A percentile compares a stretch with the other conserved stretches of the same genome.
Evolutionary conservation across 2,113 vertebrate species (phyloP).

Genomic region (Chloropsis cyanopogon): DNA sequence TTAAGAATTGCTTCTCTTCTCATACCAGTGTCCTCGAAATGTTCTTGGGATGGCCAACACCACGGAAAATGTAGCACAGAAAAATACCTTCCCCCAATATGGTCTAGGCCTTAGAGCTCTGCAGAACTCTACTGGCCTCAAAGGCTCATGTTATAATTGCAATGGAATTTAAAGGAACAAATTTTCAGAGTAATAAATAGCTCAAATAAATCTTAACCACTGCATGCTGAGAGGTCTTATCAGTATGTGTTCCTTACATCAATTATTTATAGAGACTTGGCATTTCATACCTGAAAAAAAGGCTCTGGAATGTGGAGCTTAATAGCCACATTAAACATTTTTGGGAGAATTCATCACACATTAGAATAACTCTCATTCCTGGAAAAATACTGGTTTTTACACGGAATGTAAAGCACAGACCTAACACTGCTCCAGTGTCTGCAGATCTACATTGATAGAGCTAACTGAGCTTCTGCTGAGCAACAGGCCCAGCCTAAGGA

Average conservation of each 20-base stretch:
- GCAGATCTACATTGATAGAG: conserved; percentile 1
- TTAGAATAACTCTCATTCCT: conserved; percentile 61
- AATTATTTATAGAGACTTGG: conserved; percentile 76
- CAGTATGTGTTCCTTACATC: conserved; percentile 67
- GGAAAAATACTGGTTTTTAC: conserved; percentile 45
- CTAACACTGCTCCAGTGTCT: conserved; percentile 34
- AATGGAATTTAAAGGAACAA: conserved; percentile 74
- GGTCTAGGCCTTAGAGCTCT: conserved; percentile 47
- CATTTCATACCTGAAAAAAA: conserved; percentile 63
- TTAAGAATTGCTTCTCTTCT: conserved; percentile 43
- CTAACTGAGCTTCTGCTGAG: conserved; percentile 41
- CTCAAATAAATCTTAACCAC: conserved; percentile 70
- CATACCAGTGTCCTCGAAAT: conserved; percentile 30
- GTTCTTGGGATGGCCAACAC: conserved; percentile 31
- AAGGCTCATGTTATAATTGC: conserved; percentile 69
- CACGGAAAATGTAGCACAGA: conserved; percentile 27
- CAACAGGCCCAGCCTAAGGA: not conserved
- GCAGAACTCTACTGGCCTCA: conserved; percentile 63
- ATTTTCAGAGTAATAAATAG: conserved; percentile 76
- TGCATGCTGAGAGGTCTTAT: conserved; percentile 69
- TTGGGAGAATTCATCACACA: conserved; percentile 56
- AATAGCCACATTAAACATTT: conserved; percentile 68
- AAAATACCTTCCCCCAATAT: conserved; percentile 61
- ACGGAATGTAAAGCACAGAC: conserved; percentile 26
- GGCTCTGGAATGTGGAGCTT: conserved; percentile 52